Base-by-base conservation (phyloP, 2,113 vertebrate species). In the Oncorhynchus kisutch region DNA sequence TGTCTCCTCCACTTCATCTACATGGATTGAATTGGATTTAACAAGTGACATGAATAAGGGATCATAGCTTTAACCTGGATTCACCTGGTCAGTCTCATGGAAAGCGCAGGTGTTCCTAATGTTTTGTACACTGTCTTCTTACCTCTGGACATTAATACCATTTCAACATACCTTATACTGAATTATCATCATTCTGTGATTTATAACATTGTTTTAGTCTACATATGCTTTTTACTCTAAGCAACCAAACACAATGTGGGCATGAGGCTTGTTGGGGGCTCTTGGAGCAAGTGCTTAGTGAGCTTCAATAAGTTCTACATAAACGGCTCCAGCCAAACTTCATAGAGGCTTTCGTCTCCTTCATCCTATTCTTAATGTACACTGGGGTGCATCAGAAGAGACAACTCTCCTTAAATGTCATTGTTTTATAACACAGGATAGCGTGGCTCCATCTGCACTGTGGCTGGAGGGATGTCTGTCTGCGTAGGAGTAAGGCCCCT, bases 71-170 rank as follows among this genome's bases (percentile, higher is more conserved):
- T 20, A 51, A 72, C 62, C 65, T 8, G 6, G 48, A 77, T 72
- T 74, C 45, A 31, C 34, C 9, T 9, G 66, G 45, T 34, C 84
- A 65, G 80, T 34, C 67, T 84, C 75, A 83, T 73, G 74, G 67
- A 74, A 78, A 72, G 65, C 70, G 73, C 34, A 66, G 67, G 8
- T 83, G 78, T 64, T 67, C 48, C 68, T 81, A 64, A 34, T 34
- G 34, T 73, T 74, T 74, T 81, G 84, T 78, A 79, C 66, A 77
- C 74, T 73, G 27, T 11, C 71, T 34, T 2, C 57, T 60, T 25
- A 81, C 82, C 86, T 78, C 80, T 87, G 84, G 86, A 88, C 60
- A 78, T 82, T 83, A 83, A 86, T 72, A 86, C 45, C 84, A 87
- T 85, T 88, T 87, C 34, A 34, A 34, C 7, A 34, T 34, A 34